Conservation (phyloP, 2,888 invertebrate species). For the Habroteleia sp. region DNA sequence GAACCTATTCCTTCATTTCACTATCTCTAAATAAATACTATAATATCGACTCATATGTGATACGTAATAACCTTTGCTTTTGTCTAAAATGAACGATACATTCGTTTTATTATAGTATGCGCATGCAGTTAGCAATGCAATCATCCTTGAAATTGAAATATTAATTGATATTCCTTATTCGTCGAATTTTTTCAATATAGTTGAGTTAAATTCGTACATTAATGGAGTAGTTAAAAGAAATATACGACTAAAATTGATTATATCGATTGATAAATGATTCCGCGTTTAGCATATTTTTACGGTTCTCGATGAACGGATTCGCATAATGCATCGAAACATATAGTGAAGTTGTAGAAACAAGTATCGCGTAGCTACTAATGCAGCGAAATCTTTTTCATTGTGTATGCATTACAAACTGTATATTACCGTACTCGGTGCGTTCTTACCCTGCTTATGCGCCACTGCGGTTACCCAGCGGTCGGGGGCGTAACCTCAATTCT, state of each 20-base stretch:
- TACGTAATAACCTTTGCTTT: no score
- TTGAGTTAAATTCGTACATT: slow-evolving; percentile 27
- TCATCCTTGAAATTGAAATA: slow-evolving; percentile 35
- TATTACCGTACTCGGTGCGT: slow-evolving; percentile 49
- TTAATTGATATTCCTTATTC: slow-evolving; percentile 53
- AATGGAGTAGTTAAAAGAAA: slow-evolving; percentile 30
- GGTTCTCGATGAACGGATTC: slow-evolving; percentile 29
- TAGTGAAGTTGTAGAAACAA: slow-evolving; percentile 34
- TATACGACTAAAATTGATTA: slow-evolving; percentile 18
- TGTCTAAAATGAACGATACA: no score
- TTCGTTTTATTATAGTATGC: no score
- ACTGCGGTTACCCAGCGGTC: slow-evolving; percentile 59
- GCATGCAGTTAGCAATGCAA: no score
- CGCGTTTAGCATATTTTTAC: slow-evolving; percentile 41
- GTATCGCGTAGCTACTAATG: slow-evolving; percentile 48
- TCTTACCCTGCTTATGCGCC: slow-evolving; percentile 47
- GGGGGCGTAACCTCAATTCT: slow-evolving; percentile 61
- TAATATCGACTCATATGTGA: no score
- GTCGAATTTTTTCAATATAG: slow-evolving; percentile 9
- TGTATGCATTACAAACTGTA: slow-evolving; percentile 58
- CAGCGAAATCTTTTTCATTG: slow-evolving; percentile 31
- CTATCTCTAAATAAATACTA: no score
- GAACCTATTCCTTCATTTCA: no score
- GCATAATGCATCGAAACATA: slow-evolving; percentile 14
- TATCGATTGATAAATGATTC: slow-evolving; percentile 49